A percentile compares a stretch with the other conserved stretches of the same genome.
Evolutionary conservation across 2,113 vertebrate genomes (phyloP).

Genomic region (Circaetus cinerascens): DNA sequence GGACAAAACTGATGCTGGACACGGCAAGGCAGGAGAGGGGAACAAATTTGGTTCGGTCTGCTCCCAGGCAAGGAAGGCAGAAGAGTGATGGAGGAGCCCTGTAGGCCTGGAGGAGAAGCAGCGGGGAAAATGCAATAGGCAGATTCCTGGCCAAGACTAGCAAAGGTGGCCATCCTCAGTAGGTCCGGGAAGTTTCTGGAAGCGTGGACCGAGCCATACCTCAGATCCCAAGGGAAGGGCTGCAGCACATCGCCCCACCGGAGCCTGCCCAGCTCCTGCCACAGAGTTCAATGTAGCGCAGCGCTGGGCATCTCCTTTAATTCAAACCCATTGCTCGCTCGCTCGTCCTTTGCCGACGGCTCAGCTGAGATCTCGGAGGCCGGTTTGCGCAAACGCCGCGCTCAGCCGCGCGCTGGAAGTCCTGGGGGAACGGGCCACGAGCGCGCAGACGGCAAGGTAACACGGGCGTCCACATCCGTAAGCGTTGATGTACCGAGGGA

Average conservation of each 20-base stretch:
- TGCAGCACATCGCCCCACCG: background rate
- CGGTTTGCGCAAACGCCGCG: accelerated
- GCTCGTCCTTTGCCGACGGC: accelerated
- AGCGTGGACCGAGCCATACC: background rate
- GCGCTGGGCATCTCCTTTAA: background rate
- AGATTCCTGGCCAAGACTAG: background rate
- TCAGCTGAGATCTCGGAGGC: background rate
- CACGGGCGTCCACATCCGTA: background rate
- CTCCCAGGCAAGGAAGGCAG: background rate
- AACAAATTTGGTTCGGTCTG: background rate
- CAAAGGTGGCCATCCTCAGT: background rate
- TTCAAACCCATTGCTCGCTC: background rate
- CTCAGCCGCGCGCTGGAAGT: background rate
- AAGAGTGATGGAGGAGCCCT: background rate
- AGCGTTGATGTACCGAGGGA: accelerated
- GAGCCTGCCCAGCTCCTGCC: background rate
- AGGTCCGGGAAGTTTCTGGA: background rate
- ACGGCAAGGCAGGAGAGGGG: background rate
- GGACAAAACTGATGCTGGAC: background rate
- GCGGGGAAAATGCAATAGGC: background rate
- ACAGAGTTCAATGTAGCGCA: accelerated
- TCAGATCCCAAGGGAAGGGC: background rate
- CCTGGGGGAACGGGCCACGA: background rate
- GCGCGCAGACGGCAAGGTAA: background rate
- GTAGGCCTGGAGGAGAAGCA: background rate